phyloP scores from a whole-genome alignment of 2,113 vertebrate species.

The Ageneiosus marmoratus region DNA sequence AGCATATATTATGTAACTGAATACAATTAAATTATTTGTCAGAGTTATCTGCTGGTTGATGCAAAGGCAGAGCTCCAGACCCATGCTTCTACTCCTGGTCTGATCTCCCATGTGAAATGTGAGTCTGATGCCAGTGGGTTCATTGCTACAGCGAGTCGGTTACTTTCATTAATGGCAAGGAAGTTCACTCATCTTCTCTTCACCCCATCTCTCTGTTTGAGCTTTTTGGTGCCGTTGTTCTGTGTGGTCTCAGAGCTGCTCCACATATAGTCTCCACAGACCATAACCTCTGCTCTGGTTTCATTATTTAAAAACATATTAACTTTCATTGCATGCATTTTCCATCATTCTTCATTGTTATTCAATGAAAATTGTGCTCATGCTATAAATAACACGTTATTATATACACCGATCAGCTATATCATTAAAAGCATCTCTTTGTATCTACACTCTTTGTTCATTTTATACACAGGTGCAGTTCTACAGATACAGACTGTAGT shows the following conservation, averaged over 20 bases:
- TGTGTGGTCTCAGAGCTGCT: neutral
- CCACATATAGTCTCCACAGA: neutral
- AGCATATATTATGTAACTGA: neutral
- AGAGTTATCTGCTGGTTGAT: neutral
- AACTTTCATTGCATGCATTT: neutral
- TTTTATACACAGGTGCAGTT: no score
- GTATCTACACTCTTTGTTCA: no score
- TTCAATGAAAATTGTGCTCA: no score
- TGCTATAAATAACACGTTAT: neutral
- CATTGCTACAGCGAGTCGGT: neutral
- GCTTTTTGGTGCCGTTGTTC: neutral
- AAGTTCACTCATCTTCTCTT: neutral
- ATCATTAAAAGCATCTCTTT: no score
- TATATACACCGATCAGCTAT: no score
- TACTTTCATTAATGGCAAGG: neutral
- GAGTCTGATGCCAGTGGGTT: neutral
- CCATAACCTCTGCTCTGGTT: neutral
- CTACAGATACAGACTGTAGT: no score
- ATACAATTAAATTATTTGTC: neutral
- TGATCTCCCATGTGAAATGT: neutral
- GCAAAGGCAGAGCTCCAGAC: neutral
- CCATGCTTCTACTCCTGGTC: neutral
- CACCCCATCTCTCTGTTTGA: neutral
- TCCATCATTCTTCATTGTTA: neutral
- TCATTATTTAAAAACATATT: neutral